Evolutionary conservation across 2,797 vertebrate genomes (phyloP), one percentile per base, ranked within the genome.

Genomic region (Peromyscus nudipes): DNA sequence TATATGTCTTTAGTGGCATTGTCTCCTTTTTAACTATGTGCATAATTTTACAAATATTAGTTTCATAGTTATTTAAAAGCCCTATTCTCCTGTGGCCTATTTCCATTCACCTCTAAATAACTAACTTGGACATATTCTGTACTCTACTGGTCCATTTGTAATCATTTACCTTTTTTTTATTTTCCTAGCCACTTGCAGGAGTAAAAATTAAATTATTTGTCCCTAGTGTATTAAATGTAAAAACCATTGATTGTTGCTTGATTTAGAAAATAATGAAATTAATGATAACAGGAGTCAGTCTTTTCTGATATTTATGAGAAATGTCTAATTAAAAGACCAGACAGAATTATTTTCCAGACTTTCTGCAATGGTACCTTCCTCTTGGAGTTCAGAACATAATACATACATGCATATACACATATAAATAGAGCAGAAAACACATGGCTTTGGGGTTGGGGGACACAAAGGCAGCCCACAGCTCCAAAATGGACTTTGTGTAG

Each of bases 311-410:
- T 87, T 96, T 89, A 96, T 85, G 69, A 49, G 52, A 94, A 92
- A 27, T 69, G 65, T 96, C 67, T 95, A 94, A 91, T 92, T 96
- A 95, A 89, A 80, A 75, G 10, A 92, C 29, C 52, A 91, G 64
- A 75, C 25, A 84, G n/a, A 97, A 97, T 87, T 31, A 95, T 92
- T 91, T 95, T 57, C 89, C 89, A 65, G 77, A 91, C 40, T 93
- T 23, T 85, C 40, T 67, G 29, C 43, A 96, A 73, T 29, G 55
- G 2, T 49, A 37, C 60, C 82, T 94, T 95, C 37, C 25, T 93
- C 81, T 91, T 95, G 43, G 31, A 94, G 23, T 95, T 96, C 23
- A 91, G 90, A 75, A 9, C 21, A 64, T n/a, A 60, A 64, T 21
- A 84, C 5, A 60, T 25, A 62, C 34, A 75, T 16, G 34, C 37